Base-by-base conservation (phyloP, 2,797 vertebrate species). In the Toxotes lorentzi region DNA sequence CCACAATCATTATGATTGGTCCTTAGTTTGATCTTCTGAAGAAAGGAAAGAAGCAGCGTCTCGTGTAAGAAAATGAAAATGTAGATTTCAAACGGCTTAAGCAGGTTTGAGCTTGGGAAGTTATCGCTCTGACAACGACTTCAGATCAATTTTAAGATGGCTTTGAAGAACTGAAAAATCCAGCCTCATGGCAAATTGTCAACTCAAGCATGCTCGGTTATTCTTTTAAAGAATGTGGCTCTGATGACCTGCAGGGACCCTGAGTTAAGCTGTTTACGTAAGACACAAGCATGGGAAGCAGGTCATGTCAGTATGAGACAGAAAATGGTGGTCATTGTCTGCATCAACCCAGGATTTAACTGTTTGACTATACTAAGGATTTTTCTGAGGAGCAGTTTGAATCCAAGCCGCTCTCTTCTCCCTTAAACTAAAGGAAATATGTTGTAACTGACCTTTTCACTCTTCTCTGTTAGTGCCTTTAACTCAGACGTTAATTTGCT, bases 381-480 rank as follows among this genome's bases (percentile, higher is more conserved):
- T 60, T 45, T 21, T 40, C 14, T 54, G 27, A 41, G 23, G n/a
- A 41, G 13, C 4, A 60, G 8, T 38, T 43, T 21, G 50, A n/a
- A 53, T 41, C 63, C 21, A 43, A 32, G 32, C 32, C 17, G 43
- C 54, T 32, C 2, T 65, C 0, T 38, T 40, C 16, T 16, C 12
- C 21, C 53, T 68, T 13, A 43, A 32, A 61, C 43, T 5, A 61
- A 60, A 34, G 47, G 2, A 60, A n/a, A 54, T 7, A 27, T 16
- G 38, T 17, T 27, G 2, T 27, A 30, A 40, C 90, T 73, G 84
- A 99, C 98, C 97, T 98, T 99, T 78, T 96, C 91, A 35, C 92
- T 96, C 86, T 96, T 97, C 87, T 96, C 96, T 5, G 88, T 94
- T 58, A 95, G 90, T 13, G 88, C 82, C 88, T 95, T 97, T 47